phyloP scores from a whole-genome alignment of 2,888 invertebrate genomes.

The Coenonympha glycerion region DNA sequence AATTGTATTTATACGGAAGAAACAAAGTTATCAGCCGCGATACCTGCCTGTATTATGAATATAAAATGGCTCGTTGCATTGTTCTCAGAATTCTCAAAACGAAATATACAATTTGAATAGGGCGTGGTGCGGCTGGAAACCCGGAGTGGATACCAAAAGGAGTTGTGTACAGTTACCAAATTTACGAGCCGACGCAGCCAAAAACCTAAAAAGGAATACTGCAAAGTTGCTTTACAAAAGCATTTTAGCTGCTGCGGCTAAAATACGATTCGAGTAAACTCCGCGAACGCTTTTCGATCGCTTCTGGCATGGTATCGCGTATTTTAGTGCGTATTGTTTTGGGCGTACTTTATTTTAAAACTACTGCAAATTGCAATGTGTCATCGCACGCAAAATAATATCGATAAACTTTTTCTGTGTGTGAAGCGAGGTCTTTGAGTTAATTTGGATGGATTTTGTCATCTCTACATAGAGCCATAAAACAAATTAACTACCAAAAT shows the following conservation, averaged over 20 bases:
- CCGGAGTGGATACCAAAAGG: constrained; percentile 15
- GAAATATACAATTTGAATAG: constrained; percentile 22
- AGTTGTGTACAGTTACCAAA: constrained; percentile 25
- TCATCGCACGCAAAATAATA: no score
- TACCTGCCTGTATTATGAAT: background rate
- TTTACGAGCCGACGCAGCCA: constrained; percentile 23
- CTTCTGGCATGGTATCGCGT: background rate
- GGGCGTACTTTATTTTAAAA: background rate
- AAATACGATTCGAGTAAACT: background rate
- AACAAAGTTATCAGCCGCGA: background rate
- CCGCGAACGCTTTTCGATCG: constrained; percentile 2
- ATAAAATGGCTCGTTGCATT: constrained; percentile 5
- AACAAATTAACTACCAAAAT: no score
- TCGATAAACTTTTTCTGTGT: no score
- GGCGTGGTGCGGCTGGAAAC: constrained; percentile 23
- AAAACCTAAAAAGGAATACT: constrained; percentile 24
- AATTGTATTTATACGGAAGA: background rate
- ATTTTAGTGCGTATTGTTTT: background rate
- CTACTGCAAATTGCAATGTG: no score
- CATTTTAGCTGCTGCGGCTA: constrained; percentile 4
- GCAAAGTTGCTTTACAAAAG: constrained; percentile 20
- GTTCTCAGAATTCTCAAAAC: constrained; percentile 15
- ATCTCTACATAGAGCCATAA: no score
- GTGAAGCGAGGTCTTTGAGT: no score
- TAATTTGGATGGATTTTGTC: no score